Evolutionary conservation across 2,888 invertebrate genomes (phyloP).

Genomic region (Orthosia cruda): DNA sequence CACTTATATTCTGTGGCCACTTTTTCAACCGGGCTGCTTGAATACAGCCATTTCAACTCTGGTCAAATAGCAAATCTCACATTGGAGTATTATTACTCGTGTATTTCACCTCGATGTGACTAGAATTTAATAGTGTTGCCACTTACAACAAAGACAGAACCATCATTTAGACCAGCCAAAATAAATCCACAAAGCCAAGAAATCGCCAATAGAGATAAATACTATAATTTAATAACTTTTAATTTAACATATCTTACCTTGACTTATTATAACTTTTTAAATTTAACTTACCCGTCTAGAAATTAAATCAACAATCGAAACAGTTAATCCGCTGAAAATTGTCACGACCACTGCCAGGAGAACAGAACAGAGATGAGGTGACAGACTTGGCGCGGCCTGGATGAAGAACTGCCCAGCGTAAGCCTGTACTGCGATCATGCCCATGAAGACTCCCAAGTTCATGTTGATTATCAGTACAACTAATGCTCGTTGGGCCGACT

Average conservation of each 20-base stretch:
- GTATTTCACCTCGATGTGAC: no score
- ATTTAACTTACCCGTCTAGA: slow-evolving; percentile 88
- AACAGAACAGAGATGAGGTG: slow-evolving; percentile 88
- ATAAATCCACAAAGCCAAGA: background rate
- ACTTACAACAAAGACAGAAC: no score
- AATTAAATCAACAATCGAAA: slow-evolving; percentile 86
- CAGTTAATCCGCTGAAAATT: slow-evolving; percentile 81
- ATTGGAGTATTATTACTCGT: no score
- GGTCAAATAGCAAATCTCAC: no score
- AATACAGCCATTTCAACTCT: no score
- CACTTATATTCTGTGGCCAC: no score
- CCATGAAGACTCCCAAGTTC: slow-evolving; percentile 71
- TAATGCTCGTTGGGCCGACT: slow-evolving; percentile 78
- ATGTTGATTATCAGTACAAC: slow-evolving; percentile 53
- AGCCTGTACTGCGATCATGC: slow-evolving; percentile 75
- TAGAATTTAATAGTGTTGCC: background rate
- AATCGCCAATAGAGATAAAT: background rate
- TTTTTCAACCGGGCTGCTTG: no score
- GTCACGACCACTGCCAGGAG: slow-evolving; percentile 90
- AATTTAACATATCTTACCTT: no score
- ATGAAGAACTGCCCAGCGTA: slow-evolving; percentile 87
- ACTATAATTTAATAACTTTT: background rate
- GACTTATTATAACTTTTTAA: no score
- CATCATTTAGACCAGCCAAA: background rate
- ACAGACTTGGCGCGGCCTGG: slow-evolving; percentile 84